Percentiles rank a stretch among this genome's conserved stretches.
These are phyloP conservation scores for Bradynema listronoti DNA, from an alignment of 1,140 invertebrate species.

Conservation along the genomic window DNA sequence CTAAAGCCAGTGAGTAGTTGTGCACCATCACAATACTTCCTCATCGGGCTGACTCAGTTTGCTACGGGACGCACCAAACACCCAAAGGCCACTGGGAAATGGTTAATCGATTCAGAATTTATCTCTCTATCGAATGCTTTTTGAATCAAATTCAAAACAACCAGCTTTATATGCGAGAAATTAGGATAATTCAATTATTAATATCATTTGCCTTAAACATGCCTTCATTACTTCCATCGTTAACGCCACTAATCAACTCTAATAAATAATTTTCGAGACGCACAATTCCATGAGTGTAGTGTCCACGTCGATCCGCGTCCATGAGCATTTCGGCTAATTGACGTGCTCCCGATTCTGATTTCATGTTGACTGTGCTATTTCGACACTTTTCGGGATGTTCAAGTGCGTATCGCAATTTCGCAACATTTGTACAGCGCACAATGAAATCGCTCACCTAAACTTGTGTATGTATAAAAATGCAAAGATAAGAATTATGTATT, in stretches of 20 bases:
- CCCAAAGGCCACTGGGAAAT: not conserved
- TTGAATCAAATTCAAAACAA: not conserved
- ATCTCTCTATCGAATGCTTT: not conserved
- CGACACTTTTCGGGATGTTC: too few species aligned
- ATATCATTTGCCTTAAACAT: not conserved
- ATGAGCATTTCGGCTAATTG: conserved; percentile 44
- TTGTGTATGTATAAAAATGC: not conserved
- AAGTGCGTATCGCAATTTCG: conserved; percentile 15
- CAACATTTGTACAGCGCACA: conserved; percentile 34
- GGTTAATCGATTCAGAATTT: not conserved
- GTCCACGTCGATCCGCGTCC: conserved; percentile 32
- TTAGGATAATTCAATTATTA: too few species aligned
- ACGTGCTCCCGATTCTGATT: conserved; percentile 4
- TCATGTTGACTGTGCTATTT: too few species aligned
- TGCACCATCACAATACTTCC: conserved; percentile 17
- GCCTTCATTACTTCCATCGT: not conserved
- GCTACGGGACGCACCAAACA: conserved; percentile 39
- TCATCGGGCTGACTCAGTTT: conserved; percentile 27
- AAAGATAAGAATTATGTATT: not conserved
- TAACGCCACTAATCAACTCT: not conserved
- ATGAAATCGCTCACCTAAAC: conserved; percentile 38
- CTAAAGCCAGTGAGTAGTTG: not conserved
- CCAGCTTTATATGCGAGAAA: not conserved
- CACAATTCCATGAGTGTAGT: conserved; percentile 36
- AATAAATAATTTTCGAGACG: not conserved